These are phyloP conservation scores for Grantiella picta DNA, from an alignment of 2,113 vertebrate genomes.

Conservation along the genomic window DNA sequence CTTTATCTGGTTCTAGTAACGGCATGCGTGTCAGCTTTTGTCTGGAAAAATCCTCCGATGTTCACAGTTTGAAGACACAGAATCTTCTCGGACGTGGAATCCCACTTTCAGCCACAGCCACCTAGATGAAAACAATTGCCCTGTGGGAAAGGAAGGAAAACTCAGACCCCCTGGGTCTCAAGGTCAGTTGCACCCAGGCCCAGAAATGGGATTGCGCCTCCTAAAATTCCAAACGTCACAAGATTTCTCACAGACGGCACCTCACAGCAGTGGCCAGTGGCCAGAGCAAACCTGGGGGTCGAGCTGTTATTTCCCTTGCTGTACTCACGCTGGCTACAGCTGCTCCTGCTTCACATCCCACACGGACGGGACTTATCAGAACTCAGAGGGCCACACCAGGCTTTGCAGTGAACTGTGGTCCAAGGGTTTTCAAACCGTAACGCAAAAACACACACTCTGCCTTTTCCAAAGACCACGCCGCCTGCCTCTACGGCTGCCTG, in stretches of 20 bases:
- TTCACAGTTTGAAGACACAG: too few relatives aligned
- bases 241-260: background rate
- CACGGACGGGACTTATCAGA: background rate
- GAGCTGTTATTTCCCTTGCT: background rate
- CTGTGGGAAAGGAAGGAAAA: too few relatives aligned
- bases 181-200: too few relatives aligned
- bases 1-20: too few relatives aligned
- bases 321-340: background rate
- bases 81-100: too few relatives aligned
- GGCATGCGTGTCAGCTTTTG: background rate
- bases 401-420: background rate
- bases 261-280: background rate
- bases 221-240: too few relatives aligned
- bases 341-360: background rate
- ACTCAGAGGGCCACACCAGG: background rate
- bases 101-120: too few relatives aligned
- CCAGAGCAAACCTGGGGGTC: background rate
- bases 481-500: accelerated
- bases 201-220: too few relatives aligned
- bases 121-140: too few relatives aligned
- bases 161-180: too few relatives aligned
- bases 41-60: background rate
- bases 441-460: background rate
- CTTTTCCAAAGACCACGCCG: background rate
- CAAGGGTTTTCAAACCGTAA: accelerated